A percentile compares a stretch with the other conserved stretches of the same genome.
These are phyloP conservation scores for Fistularia tabacaria DNA, from an alignment of 2,797 vertebrate species.

Conservation along the genomic window DNA sequence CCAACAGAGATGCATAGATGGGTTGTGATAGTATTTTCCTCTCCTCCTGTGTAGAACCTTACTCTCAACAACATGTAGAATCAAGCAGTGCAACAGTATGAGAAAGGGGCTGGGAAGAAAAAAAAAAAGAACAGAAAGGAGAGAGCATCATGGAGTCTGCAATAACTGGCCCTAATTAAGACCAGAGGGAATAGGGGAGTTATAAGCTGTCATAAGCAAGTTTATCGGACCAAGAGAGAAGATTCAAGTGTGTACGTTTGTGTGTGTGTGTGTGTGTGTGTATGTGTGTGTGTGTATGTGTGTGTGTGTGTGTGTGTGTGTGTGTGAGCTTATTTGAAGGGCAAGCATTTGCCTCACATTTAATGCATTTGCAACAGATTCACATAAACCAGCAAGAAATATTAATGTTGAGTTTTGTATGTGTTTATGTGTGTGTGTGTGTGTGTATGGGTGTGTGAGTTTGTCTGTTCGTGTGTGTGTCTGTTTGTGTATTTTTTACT, in stretches of 20 bases:
- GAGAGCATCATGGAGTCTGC: slow-evolving; percentile 56
- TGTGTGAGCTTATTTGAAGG: too few relatives aligned
- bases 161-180: slow-evolving; percentile 72
- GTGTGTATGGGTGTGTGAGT: not conserved
- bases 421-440: not conserved
- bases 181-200: slow-evolving; percentile 66
- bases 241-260: slow-evolving; percentile 22
- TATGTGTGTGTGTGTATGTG: not conserved
- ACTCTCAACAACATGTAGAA: slow-evolving; percentile 37
- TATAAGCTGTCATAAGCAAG: slow-evolving; percentile 75
- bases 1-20: slow-evolving; percentile 38
- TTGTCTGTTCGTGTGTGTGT: not conserved
- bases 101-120: slow-evolving; percentile 14
- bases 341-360: too few relatives aligned
- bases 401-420: not conserved
- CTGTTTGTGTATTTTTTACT: not conserved
- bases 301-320: slow-evolving; percentile 6
- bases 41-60: slow-evolving; percentile 21
- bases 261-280: slow-evolving; percentile 19
- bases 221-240: slow-evolving; percentile 61
- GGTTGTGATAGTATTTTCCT: slow-evolving; percentile 31
- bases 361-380: not conserved
- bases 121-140: slow-evolving; percentile 6
- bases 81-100: slow-evolving; percentile 55
- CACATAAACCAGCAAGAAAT: slow-evolving; percentile 13